Conservation (phyloP, 1,140 invertebrate genomes). For the Lepidurus couesii region DNA sequence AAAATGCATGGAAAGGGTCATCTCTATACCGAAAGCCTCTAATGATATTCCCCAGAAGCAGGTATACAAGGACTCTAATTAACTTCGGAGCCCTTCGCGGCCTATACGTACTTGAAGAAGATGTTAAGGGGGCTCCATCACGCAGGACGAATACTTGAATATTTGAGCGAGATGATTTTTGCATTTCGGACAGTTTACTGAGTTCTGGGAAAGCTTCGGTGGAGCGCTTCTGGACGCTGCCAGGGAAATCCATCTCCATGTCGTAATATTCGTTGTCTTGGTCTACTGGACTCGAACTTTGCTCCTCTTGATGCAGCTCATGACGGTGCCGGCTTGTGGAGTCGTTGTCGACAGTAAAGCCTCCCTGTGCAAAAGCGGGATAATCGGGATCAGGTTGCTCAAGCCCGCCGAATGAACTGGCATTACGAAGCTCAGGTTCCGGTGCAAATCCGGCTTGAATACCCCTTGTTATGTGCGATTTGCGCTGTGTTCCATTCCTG, state of each 20-base stretch:
- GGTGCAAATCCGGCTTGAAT: not conserved
- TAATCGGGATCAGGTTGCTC: slow-evolving; percentile 15
- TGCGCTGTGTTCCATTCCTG: not conserved
- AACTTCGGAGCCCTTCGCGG: not conserved
- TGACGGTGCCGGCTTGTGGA: not conserved
- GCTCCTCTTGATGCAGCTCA: not conserved
- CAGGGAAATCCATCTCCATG: not conserved
- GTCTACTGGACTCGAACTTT: not conserved
- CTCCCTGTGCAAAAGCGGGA: not conserved
- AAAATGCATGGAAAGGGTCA: not conserved
- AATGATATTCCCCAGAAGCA: not conserved
- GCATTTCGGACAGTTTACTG: not conserved
- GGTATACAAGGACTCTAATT: not conserved
- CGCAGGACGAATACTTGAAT: not conserved
- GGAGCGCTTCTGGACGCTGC: slow-evolving; percentile 8
- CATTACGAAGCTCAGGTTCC: not conserved
- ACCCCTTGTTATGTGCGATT: slow-evolving; percentile 7
- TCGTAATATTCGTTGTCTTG: not conserved
- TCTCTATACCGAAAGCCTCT: not conserved
- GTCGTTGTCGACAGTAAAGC: not conserved
- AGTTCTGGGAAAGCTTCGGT: not conserved
- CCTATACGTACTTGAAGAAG: not conserved
- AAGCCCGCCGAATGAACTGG: not conserved
- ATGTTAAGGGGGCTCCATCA: not conserved
- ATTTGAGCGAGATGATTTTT: not conserved